These are phyloP conservation scores for Apeltes quadracus DNA, from an alignment of 2,113 vertebrate species.

Conservation along the genomic window DNA sequence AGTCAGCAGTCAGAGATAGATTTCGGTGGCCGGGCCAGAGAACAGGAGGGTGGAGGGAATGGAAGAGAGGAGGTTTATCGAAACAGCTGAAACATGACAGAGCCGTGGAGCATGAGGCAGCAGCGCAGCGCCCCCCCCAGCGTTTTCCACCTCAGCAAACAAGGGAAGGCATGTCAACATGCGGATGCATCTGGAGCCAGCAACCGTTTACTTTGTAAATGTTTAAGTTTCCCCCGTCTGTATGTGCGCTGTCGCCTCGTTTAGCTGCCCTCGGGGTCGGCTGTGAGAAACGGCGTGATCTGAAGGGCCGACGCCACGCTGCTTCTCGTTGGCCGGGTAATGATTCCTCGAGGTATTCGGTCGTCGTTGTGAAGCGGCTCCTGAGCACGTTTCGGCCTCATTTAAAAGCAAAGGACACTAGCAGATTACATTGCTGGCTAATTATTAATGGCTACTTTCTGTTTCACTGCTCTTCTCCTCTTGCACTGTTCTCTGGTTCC, in stretches of 20 bases:
- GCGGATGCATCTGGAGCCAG: constrained; percentile 14
- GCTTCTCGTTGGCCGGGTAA: constrained; percentile 39
- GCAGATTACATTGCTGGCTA: constrained; percentile 41
- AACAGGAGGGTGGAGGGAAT: constrained; percentile 2
- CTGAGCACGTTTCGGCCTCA: constrained; percentile 34
- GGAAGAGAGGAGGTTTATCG: constrained; percentile 22
- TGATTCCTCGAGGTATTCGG: constrained; percentile 35
- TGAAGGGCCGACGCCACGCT: not conserved
- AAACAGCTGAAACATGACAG: constrained; percentile 68
- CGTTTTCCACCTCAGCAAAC: constrained; percentile 55
- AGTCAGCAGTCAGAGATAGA: not conserved
- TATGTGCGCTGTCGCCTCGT: not conserved
- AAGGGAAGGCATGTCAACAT: constrained; percentile 44
- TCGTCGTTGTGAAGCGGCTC: constrained; percentile 8
- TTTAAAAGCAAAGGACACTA: constrained; percentile 46
- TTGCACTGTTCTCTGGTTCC: not conserved
- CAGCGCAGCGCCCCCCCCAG: constrained; percentile 35
- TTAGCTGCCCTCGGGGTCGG: not conserved
- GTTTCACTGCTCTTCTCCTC: constrained; percentile 23
- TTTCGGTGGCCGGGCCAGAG: not conserved
- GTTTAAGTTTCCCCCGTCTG: constrained; percentile 17
- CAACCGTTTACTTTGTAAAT: constrained; percentile 30
- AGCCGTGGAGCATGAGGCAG: constrained; percentile 51
- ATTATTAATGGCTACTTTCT: constrained; percentile 60
- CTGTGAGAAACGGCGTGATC: not conserved